Evolutionary conservation across 2,113 vertebrate species (phyloP), one percentile per base, ranked within the genome.

Genomic region (Ophiodon elongatus): DNA sequence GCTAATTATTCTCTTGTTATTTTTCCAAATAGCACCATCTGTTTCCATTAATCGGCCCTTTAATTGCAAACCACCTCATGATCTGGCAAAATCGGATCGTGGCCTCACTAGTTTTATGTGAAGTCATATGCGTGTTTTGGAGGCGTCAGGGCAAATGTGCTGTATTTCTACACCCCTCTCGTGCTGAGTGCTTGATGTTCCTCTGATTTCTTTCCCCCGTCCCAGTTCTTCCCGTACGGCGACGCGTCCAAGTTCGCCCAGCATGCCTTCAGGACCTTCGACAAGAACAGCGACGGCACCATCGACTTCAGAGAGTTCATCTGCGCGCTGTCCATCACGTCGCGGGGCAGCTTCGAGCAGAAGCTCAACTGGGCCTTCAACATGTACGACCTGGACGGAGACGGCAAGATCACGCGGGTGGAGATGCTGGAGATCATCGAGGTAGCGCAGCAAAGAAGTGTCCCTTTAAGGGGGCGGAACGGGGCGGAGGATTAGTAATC

Each of bases 231-330:
- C 85, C 98, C 98, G 0, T 99, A 99, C 0, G 98, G 98, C 8
- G 98, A 99, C 11, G 98, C 98, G 6, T 99, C 98, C 54, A 99
- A 99, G 96, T 99, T 99, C 56, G 98, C 98, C 62, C 98, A 99
- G 91, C 98, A 99, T 0, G 98, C 98, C 71, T 99, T 99, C 94
- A 96, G 98, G 67, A 99, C 98, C 96, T 99, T 99, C 3, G 98
- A 99, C 96, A 99, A 99, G 92, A 99, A 99, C 0, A 95, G 97
- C 4, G 98, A 99, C 0, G 98, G 98, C 83, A 99, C 98, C 92
- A 99, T 99, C 0, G 98, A 99, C 95, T 99, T 99, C 96, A 97
- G 98, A 95, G 98, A 99, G 97, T 99, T 99, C 93, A 99, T 99
- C 94, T 99, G 98, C 0, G 98, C 98, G 0, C 92, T 99, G 86